A percentile compares a stretch with the other conserved stretches of the same genome.
These are phyloP conservation scores for Pandemis heparana DNA, from an alignment of 2,888 invertebrate genomes.

Conservation along the genomic window DNA sequence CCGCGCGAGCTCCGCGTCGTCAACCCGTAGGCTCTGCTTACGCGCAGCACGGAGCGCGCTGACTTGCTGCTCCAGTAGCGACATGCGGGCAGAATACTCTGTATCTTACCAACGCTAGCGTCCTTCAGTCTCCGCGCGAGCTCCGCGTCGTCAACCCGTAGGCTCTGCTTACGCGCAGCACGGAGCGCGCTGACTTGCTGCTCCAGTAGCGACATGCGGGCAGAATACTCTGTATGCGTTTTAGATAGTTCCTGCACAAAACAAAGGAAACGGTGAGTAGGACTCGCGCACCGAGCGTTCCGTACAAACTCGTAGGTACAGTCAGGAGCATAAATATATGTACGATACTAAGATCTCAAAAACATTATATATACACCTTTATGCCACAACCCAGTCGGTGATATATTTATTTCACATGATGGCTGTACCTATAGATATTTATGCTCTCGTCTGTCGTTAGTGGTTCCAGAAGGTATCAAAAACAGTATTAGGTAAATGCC, in stretches of 20 bases:
- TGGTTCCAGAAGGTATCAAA: too few relatives aligned
- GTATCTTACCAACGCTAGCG: slow-evolving; percentile 3
- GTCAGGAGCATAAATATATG: too few relatives aligned
- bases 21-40: slow-evolving; percentile 26
- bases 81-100: slow-evolving; percentile 58
- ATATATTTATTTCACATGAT: too few relatives aligned
- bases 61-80: slow-evolving; percentile 58
- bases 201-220: slow-evolving; percentile 59
- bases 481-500: too few relatives aligned
- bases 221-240: slow-evolving; percentile 57
- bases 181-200: slow-evolving; percentile 52
- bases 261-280: not conserved
- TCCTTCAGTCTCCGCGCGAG: not conserved
- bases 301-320: too few relatives aligned
- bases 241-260: slow-evolving; percentile 59
- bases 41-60: slow-evolving; percentile 18
- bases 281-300: too few relatives aligned
- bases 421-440: too few relatives aligned
- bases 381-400: too few relatives aligned
- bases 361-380: too few relatives aligned
- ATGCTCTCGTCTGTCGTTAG: too few relatives aligned
- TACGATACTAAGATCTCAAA: too few relatives aligned
- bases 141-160: not conserved
- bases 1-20: not conserved
- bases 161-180: slow-evolving; percentile 47